Percentiles rank a stretch among this genome's conserved stretches.
These are phyloP conservation scores for Apogon talboti DNA, from an alignment of 2,797 vertebrate genomes.

Conservation along the genomic window DNA sequence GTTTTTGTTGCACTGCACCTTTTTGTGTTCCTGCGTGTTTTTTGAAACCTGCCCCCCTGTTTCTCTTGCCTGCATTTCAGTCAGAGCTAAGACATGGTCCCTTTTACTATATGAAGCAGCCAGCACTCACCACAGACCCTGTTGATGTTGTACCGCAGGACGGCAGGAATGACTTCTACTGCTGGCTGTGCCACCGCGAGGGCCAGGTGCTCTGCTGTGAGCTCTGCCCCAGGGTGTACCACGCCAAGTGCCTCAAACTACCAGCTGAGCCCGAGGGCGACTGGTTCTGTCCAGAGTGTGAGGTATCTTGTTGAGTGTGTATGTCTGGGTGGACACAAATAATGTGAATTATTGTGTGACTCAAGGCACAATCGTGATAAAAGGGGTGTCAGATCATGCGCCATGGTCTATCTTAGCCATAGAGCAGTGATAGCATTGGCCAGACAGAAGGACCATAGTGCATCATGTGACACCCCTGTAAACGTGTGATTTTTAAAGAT, in stretches of 20 bases:
- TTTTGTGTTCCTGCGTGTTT: conserved; percentile 87
- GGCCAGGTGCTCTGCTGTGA: conserved; percentile 99
- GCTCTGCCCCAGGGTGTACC: conserved; percentile 99
- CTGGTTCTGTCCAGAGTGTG: conserved; percentile 97
- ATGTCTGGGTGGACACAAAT: conserved; percentile 54
- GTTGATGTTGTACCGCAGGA: conserved; percentile 99
- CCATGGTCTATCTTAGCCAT: conserved; percentile 6
- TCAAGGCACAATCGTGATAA: conserved; percentile 27
- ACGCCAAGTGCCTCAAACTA: conserved; percentile 99
- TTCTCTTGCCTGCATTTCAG: conserved; percentile 99
- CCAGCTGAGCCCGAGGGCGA: conserved; percentile 93
- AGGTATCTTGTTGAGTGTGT: conserved; percentile 75
- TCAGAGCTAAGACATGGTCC: conserved; percentile 99
- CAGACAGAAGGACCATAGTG: not conserved
- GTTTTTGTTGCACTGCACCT: conserved; percentile 84
- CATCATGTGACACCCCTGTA: conserved; percentile 32
- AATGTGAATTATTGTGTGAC: conserved; percentile 19
- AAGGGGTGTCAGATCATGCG: conserved; percentile 22
- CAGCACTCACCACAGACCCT: conserved; percentile 94
- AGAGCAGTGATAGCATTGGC: not conserved
- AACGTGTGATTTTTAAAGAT: conserved; percentile 1
- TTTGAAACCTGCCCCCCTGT: conserved; percentile 95
- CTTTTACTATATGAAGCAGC: conserved; percentile 99
- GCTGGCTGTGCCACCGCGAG: conserved; percentile 99
- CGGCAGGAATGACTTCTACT: conserved; percentile 99